Percentiles rank a stretch among this genome's conserved stretches.
These are phyloP conservation scores for Gadopsis marmoratus DNA, from an alignment of 2,797 vertebrate species.

Conservation along the genomic window DNA sequence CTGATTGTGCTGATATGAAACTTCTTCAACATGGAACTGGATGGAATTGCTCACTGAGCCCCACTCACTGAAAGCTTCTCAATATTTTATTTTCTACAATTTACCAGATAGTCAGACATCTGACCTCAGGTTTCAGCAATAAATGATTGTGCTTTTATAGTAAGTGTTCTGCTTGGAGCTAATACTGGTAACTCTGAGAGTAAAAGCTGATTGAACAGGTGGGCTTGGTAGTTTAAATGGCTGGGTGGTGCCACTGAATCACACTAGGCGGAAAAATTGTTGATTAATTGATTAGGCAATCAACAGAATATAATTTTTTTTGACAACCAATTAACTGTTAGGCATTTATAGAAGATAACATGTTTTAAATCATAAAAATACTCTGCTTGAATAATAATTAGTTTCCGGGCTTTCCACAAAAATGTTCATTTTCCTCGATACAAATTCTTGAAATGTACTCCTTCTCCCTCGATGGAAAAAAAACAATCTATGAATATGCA, in stretches of 20 bases:
- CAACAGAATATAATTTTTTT: not conserved
- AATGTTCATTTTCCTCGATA: too few relatives aligned
- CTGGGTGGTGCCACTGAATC: not conserved
- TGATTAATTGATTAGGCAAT: not conserved
- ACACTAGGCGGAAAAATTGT: not conserved
- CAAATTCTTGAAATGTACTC: not conserved
- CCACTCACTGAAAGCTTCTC: not conserved
- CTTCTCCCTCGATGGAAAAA: not conserved
- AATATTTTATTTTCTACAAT: slow-evolving; percentile 1
- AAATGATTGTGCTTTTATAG: not conserved
- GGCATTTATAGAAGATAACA: not conserved
- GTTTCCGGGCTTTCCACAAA: not conserved
- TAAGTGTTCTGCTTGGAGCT: not conserved
- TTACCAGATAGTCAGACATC: not conserved
- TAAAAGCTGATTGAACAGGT: not conserved
- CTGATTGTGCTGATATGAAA: slow-evolving; percentile 14
- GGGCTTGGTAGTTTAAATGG: not conserved
- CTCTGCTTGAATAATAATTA: not conserved
- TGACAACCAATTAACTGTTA: not conserved
- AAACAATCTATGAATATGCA: not conserved
- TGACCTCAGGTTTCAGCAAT: not conserved
- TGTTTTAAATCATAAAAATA: not conserved
- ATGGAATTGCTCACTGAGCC: slow-evolving; percentile 15
- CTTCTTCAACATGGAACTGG: slow-evolving; percentile 22
- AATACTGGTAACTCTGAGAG: not conserved